Base-by-base conservation (phyloP, 1,140 invertebrate genomes). In the Carcinoscorpius rotundicauda region DNA sequence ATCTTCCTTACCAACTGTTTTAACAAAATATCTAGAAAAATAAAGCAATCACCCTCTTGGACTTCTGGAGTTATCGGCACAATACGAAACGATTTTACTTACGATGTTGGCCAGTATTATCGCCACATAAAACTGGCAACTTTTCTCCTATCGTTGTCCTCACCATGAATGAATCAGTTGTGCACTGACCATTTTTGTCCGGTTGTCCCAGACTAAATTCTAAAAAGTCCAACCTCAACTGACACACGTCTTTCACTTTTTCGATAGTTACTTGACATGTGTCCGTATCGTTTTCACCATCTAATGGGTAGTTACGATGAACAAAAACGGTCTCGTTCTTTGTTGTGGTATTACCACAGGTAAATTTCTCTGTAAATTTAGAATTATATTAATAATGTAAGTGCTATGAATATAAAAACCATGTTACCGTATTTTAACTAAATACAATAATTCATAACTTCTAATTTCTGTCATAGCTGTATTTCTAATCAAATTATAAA, bases 311-410 rank as follows among this genome's bases (percentile, higher is more conserved):
- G 58, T 83, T 82, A 1, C 88, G 88, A 67, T 87, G 93, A 58
- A 86, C 83, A 73, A 93, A 88, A 74, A 92, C 91, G 0, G 89
- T 92, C 53, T 91, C 80, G 76, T 93, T 93, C 75, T 89, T 29
- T 68, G 81, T 79, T 4, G 90, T 83, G 64, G 83, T 83, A n/a
- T 82, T 82, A 11, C 85, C 86, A 74, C 90, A 92, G 5, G 82
- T 85, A 66, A 85, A 82, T 66, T 85, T 84, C 72, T 71, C 69
- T 70, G 64, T 10, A 51, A 58, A 29, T 57, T 59, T 3, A 64
- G 63, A 49, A 61, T 3, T 0, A 6, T 49, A n/a, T 50, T 52
- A 29, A 64, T 51, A 52, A 60, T 50, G 29, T 29, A 29, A 29
- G 49, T 48, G 58, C 9, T 5, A 5, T 9, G 48, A 59, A 9